Base-by-base conservation (phyloP, 2,888 invertebrate species). In the Helobdella robusta region DNA sequence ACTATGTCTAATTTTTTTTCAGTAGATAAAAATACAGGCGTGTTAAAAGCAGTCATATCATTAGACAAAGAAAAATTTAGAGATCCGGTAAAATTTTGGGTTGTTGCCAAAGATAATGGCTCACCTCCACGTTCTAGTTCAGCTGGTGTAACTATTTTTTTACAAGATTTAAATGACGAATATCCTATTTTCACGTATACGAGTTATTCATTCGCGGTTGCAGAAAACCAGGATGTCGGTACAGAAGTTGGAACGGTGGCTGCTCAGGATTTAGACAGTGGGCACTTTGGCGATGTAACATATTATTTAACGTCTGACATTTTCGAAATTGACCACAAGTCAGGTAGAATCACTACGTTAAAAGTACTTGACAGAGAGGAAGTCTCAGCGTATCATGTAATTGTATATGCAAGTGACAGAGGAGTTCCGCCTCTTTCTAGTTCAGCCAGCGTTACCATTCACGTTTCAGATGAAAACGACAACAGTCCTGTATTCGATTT, bases 41-140 rank as follows among this genome's bases (percentile, higher is more conserved):
- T 70, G 5, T 68, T 75, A 25, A 68, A 62, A 1, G 69, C 73
- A 0, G 62, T 60, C 18, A 54, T 59, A n/a, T 58, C 60, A 1
- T 66, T 73, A 25, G 72, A 73, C 59, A 63, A 71, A 5, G 72
- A 73, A 46, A 74, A 86, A 91, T 44, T 48, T 1, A 44, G 36
- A 23, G 64, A 67, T 28, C 48, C 44, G 32, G 34, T 67, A 30
- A 36, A 48, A 32, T 66, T 70, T 34, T 20, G 89, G 8, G 85
- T 93, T 66, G 88, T 88, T 77, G 93, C 92, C 4, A 87, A 89
- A 76, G 93, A 93, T 81, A 87, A 88, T 73, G 91, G 89, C 0
- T 44, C 32, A 15, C 88, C 89, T 25, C 89, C 91, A 1, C 82
- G 89, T 34, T 88, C 89, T 64, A 89, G 92, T 62, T 88, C 87